Percentiles rank a stretch among this genome's conserved stretches.
Conservation (phyloP, 2,888 invertebrate species). For the Altica lythri region DNA sequence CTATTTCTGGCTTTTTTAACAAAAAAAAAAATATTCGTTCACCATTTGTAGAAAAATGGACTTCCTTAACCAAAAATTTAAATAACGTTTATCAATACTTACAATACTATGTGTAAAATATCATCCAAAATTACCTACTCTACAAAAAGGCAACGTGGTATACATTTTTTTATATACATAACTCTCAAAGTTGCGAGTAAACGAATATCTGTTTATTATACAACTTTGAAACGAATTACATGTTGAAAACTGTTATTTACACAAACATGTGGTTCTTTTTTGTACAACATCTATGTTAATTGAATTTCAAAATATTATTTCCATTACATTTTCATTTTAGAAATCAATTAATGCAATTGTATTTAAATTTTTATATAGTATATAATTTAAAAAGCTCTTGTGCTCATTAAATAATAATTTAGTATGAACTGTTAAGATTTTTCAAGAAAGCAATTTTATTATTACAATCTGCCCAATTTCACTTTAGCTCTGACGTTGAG, state of each 20-base stretch:
- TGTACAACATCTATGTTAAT: constrained; percentile 19
- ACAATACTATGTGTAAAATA: constrained; percentile 47
- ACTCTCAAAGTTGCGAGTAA: constrained; percentile 35
- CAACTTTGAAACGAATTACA: constrained; percentile 30
- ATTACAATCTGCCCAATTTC: too few species aligned
- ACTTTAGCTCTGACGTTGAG: too few species aligned
- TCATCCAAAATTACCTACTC: constrained; percentile 48
- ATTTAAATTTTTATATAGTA: too few species aligned
- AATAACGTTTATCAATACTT: constrained; percentile 35
- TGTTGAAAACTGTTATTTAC: constrained; percentile 35
- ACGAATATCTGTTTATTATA: constrained; percentile 10
- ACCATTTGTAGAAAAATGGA: constrained; percentile 31
- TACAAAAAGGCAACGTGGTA: constrained; percentile 51
- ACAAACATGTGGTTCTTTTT: constrained; percentile 31
- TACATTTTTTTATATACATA: constrained; percentile 44
- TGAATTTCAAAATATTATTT: too few species aligned
- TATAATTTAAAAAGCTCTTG: too few species aligned
- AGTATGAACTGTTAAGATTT: too few species aligned
- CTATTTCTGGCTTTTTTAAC: constrained; percentile 10
- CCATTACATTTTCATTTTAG: too few species aligned
- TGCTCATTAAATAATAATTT: too few species aligned
- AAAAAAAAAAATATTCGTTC: constrained; percentile 20
- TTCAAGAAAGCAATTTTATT: too few species aligned
- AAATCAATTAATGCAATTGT: too few species aligned
- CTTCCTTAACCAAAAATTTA: constrained; percentile 37